A percentile compares a stretch with the other conserved stretches of the same genome.
These are phyloP conservation scores for Drosophila kuntzei DNA, from an alignment of 2,888 invertebrate genomes.

Conservation along the genomic window DNA sequence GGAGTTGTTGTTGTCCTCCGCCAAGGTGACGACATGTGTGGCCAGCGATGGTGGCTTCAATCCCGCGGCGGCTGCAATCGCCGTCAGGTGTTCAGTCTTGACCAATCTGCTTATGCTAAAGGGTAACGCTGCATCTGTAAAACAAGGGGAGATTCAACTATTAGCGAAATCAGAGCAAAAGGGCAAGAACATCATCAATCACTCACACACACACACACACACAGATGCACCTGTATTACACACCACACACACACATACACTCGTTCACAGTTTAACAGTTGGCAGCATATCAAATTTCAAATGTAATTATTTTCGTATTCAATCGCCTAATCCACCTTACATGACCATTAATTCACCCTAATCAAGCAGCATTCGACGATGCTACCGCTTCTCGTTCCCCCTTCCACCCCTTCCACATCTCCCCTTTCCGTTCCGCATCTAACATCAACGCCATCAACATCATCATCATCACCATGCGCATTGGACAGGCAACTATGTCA, in stretches of 20 bases:
- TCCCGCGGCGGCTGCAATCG: constrained; percentile 86
- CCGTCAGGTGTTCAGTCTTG: constrained; percentile 85
- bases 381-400: constrained; percentile 36
- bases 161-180: constrained; percentile 70
- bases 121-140: constrained; percentile 91
- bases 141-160: constrained; percentile 9
- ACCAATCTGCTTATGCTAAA: constrained; percentile 94
- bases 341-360: constrained; percentile 86
- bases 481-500: constrained; percentile 42
- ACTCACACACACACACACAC: constrained; percentile 40
- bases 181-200: constrained; percentile 65
- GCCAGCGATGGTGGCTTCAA: constrained; percentile 78
- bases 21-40: constrained; percentile 34
- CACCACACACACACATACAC: constrained; percentile 21
- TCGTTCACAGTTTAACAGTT: constrained; percentile 55
- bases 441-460: constrained; percentile 67
- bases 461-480: constrained; percentile 16
- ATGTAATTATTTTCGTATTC: constrained; percentile 85
- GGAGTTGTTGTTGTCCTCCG: constrained; percentile 83
- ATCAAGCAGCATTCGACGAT: constrained; percentile 67
- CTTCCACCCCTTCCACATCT: background rate
- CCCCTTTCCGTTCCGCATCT: constrained; percentile 57
- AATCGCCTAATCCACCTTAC: constrained; percentile 84
- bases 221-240: constrained; percentile 49
- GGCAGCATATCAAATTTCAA: constrained; percentile 83